These are phyloP conservation scores for Pristionchus japonicus DNA, from an alignment of 2,888 invertebrate genomes.

Conservation along the genomic window DNA sequence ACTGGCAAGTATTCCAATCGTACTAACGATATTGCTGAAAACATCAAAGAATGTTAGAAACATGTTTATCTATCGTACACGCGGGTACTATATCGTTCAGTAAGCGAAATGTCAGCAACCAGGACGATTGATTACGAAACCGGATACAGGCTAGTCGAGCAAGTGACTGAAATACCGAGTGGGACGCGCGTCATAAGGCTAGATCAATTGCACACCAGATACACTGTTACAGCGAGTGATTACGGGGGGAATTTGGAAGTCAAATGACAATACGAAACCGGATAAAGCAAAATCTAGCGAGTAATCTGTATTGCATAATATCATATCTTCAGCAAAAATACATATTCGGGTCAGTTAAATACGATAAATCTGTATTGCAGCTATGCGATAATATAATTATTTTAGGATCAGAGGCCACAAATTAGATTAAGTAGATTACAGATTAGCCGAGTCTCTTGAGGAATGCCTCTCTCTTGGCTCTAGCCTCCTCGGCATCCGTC, in stretches of 20 bases:
- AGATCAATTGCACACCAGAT: not conserved
- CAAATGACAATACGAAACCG: not conserved
- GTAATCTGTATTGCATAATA: no score
- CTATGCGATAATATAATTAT: no score
- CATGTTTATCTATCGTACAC: not conserved
- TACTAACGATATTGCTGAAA: not conserved
- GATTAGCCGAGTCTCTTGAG: slow-evolving; percentile 14
- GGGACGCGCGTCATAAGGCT: not conserved
- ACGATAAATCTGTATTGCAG: no score
- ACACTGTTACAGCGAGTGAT: not conserved
- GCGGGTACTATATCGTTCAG: not conserved
- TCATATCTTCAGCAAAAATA: no score
- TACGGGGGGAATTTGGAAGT: not conserved
- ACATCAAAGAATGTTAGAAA: not conserved
- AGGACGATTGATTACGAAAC: not conserved
- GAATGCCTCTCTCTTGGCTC: slow-evolving; percentile 5
- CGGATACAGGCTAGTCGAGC: not conserved
- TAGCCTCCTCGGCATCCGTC: not conserved
- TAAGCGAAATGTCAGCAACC: not conserved
- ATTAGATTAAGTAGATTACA: no score
- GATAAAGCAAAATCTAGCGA: not conserved
- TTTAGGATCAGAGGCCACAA: no score
- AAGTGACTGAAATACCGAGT: not conserved
- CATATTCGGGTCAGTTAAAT: no score
- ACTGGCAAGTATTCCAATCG: not conserved